These are phyloP conservation scores for Byasa hedistus DNA, from an alignment of 2,888 invertebrate species.

Conservation along the genomic window DNA sequence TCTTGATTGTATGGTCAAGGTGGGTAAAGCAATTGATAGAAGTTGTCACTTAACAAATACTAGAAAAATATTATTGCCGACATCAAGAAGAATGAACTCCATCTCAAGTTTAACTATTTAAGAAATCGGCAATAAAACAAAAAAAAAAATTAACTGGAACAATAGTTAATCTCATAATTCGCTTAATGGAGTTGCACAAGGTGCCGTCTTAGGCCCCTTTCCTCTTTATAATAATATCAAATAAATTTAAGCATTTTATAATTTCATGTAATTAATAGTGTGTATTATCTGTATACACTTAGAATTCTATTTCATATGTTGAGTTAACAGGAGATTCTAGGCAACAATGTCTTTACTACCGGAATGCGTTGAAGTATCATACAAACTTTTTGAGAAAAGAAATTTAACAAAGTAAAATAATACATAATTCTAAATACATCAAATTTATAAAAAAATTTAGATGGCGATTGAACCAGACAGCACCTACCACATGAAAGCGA, in stretches of 20 bases:
- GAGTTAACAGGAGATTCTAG: slow-evolving; percentile 11
- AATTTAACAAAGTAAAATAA: not conserved
- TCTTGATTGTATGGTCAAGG: not conserved
- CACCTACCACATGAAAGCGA: slow-evolving; percentile 22
- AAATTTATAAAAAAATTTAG: slow-evolving; percentile 6
- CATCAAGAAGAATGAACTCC: too few species aligned
- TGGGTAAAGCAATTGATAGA: not conserved
- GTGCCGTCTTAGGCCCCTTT: not conserved
- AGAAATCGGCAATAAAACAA: not conserved
- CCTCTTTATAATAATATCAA: not conserved
- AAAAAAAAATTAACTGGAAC: not conserved
- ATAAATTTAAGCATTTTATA: not conserved
- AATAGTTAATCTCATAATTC: too few species aligned
- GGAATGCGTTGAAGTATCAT: slow-evolving; percentile 5
- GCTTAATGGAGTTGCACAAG: not conserved
- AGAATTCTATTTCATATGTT: too few species aligned
- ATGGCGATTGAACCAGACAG: not conserved
- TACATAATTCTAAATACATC: not conserved
- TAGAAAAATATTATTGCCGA: not conserved
- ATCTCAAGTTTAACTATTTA: too few species aligned
- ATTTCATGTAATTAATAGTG: not conserved
- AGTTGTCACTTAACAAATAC: not conserved
- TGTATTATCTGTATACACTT: too few species aligned
- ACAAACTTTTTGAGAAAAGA: not conserved
- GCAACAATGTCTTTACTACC: not conserved